Percentiles rank a stretch among this genome's conserved stretches.
phyloP scores from a whole-genome alignment of 2,113 vertebrate species.

The Ageneiosus marmoratus region DNA sequence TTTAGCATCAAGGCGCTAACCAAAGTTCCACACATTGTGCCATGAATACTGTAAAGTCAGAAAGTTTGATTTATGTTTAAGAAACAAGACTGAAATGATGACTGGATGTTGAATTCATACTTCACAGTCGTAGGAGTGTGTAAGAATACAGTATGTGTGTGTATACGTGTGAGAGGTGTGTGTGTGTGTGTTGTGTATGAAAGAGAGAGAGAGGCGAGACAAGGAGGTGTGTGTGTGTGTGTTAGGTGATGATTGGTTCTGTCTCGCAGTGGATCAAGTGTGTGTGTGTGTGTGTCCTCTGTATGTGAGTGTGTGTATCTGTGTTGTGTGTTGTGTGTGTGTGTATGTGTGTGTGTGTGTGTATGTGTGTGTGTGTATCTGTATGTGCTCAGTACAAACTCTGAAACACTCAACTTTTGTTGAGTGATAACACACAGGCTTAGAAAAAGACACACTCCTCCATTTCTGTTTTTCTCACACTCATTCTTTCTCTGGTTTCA shows the following conservation, averaged over 20 bases:
- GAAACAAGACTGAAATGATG: neutral
- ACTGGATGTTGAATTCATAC: neutral
- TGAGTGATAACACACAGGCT: slow-evolving; percentile 63
- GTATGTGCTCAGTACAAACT: slow-evolving; percentile 37
- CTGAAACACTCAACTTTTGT: slow-evolving; percentile 60
- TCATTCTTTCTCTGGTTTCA: neutral
- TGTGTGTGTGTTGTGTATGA: neutral
- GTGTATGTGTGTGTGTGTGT: slow-evolving; percentile 8
- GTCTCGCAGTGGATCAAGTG: slow-evolving; percentile 70
- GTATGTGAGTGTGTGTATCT: too few species aligned
- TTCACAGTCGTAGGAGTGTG: neutral
- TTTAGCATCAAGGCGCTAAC: neutral
- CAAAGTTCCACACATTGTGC: neutral
- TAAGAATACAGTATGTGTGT: neutral
- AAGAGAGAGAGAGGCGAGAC: neutral
- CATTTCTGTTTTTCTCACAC: neutral
- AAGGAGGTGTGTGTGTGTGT: slow-evolving; percentile 52
- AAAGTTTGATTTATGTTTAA: neutral
- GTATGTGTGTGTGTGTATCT: slow-evolving; percentile 34
- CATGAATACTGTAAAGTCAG: too few species aligned
- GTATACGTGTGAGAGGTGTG: neutral
- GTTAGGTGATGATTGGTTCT: slow-evolving; percentile 68
- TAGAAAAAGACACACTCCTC: neutral
- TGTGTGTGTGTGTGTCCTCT: slow-evolving; percentile 32
- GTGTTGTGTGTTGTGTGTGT: too few species aligned